Evolutionary conservation across 2,797 vertebrate genomes (phyloP).

Genomic region (Enteromius fasciolatus): DNA sequence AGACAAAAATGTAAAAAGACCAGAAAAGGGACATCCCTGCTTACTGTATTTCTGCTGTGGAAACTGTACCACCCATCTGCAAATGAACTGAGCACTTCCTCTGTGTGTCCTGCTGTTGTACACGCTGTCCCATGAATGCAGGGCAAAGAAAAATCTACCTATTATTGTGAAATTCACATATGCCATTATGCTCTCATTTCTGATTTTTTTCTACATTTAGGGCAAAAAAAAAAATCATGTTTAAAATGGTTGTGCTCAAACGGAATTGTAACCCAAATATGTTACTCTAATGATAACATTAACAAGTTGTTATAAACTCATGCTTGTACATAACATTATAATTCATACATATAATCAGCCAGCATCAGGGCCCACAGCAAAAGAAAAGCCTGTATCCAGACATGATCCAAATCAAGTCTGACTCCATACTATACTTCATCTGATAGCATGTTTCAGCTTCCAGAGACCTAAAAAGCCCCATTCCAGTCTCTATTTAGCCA

Average conservation of each 20-base stretch:
- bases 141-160: neutral
- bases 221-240: neutral
- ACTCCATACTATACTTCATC: conserved; percentile 36
- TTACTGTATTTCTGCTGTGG: conserved; percentile 64
- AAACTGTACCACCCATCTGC: conserved; percentile 85
- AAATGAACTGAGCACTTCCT: conserved; percentile 86
- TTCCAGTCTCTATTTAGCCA: conserved; percentile 56
- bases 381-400: conserved; percentile 29
- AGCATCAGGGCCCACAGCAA: conserved; percentile 1
- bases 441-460: conserved; percentile 46
- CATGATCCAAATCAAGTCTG: conserved; percentile 31
- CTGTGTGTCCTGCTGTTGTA: conserved; percentile 73
- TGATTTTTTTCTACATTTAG: neutral
- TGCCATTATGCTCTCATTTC: neutral
- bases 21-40: conserved; percentile 57
- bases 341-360: neutral
- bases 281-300: neutral
- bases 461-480: conserved; percentile 40
- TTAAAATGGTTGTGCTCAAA: neutral
- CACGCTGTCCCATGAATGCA: conserved; percentile 24
- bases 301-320: neutral
- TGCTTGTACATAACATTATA: neutral
- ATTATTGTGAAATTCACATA: neutral
- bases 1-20: conserved; percentile 21
- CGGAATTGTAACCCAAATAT: neutral